These are phyloP conservation scores for Piprites chloris DNA, from an alignment of 2,113 vertebrate genomes.

Conservation along the genomic window DNA sequence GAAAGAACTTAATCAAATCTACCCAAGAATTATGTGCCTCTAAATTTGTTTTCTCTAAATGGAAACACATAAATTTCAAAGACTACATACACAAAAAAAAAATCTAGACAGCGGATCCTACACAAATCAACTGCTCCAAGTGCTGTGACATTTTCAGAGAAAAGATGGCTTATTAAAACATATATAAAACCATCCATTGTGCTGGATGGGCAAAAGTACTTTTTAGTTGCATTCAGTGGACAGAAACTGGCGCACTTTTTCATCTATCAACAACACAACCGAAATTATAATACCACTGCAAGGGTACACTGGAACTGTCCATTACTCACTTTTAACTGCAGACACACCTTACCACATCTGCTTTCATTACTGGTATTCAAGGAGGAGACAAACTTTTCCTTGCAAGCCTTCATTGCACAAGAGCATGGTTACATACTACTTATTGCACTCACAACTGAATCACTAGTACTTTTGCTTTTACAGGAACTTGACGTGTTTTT, in stretches of 20 bases:
- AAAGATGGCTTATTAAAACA: neutral
- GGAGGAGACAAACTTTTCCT: neutral
- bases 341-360: neutral
- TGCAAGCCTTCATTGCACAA: neutral
- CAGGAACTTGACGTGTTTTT: neutral
- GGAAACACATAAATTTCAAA: neutral
- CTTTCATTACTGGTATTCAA: neutral
- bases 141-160: neutral
- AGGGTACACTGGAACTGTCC: neutral
- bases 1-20: neutral
- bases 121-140: neutral
- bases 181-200: neutral
- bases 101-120: neutral
- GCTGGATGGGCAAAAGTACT: neutral
- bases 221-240: neutral
- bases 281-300: neutral
- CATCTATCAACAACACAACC: fast-evolving
- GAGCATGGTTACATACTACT: neutral
- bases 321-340: neutral
- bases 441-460: neutral
- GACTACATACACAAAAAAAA: neutral
- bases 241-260: neutral
- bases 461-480: neutral
- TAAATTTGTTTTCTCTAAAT: neutral
- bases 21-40: neutral